Evolutionary conservation across 2,888 invertebrate species (phyloP).

Genomic region (Pandemis corylana): DNA sequence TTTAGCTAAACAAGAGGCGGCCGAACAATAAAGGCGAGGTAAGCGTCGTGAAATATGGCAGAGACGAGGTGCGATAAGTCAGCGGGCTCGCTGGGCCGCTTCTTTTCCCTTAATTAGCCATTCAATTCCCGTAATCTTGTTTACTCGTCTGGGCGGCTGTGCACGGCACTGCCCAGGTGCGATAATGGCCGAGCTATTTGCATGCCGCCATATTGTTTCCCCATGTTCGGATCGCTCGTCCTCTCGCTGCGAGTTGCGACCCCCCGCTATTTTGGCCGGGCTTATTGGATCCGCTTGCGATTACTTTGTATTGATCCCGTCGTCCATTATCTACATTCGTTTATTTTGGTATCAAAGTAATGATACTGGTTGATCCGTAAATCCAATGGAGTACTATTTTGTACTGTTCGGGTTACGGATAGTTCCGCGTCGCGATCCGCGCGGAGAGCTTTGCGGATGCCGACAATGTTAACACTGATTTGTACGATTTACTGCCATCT

Average conservation of each 20-base stretch:
- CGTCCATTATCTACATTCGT: slow-evolving; percentile 83
- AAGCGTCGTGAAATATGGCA: slow-evolving; percentile 81
- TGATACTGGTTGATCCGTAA: slow-evolving; percentile 73
- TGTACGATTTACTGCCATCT: neutral
- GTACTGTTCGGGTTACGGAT: slow-evolving; percentile 44
- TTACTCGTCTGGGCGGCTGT: slow-evolving; percentile 76
- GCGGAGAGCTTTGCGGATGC: slow-evolving; percentile 17
- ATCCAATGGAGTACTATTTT: slow-evolving; percentile 65
- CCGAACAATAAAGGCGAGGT: slow-evolving; percentile 80
- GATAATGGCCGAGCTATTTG: slow-evolving; percentile 85
- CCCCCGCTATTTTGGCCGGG: slow-evolving; percentile 81
- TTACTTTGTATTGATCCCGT: slow-evolving; percentile 84
- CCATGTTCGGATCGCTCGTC: slow-evolving; percentile 76
- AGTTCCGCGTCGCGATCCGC: slow-evolving; percentile 23
- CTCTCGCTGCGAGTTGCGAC: slow-evolving; percentile 72
- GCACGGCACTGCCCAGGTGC: slow-evolving; percentile 78
- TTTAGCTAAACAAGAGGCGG: slow-evolving; percentile 80
- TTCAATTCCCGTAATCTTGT: slow-evolving; percentile 85
- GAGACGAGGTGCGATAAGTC: slow-evolving; percentile 80
- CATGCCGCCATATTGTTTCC: slow-evolving; percentile 85
- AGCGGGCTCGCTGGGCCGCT: slow-evolving; percentile 71
- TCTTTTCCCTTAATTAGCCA: slow-evolving; percentile 85
- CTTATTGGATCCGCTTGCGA: slow-evolving; percentile 84
- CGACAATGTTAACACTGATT: slow-evolving; percentile 14
- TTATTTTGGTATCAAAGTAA: slow-evolving; percentile 80